These are phyloP conservation scores for Mythimna loreyi DNA, from an alignment of 2,888 invertebrate genomes.

Conservation along the genomic window DNA sequence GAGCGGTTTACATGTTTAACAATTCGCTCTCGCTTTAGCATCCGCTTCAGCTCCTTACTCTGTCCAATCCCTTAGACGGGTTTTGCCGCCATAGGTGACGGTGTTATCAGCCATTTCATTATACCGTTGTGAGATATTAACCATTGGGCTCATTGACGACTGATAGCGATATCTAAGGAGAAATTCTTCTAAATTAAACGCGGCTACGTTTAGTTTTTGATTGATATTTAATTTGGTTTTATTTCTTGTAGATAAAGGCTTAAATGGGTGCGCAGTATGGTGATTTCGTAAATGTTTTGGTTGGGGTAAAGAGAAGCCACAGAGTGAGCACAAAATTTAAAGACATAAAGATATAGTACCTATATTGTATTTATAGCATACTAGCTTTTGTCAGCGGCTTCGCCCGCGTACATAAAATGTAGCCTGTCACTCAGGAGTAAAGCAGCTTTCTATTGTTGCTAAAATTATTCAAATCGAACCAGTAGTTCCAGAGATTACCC, in stretches of 20 bases:
- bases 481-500: too few species aligned
- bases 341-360: too few species aligned
- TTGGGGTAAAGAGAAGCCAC: neutral
- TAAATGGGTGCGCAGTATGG: slow-evolving; percentile 16
- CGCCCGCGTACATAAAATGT: too few species aligned
- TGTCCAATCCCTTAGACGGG: neutral
- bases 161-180: slow-evolving; percentile 57
- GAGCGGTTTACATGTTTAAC: neutral
- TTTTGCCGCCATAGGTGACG: slow-evolving; percentile 53
- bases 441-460: too few species aligned
- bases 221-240: slow-evolving; percentile 61
- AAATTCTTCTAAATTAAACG: slow-evolving; percentile 54
- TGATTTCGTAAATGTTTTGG: slow-evolving; percentile 1
- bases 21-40: neutral
- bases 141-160: slow-evolving; percentile 47
- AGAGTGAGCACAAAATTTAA: too few species aligned
- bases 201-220: slow-evolving; percentile 47
- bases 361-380: too few species aligned
- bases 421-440: too few species aligned
- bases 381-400: too few species aligned
- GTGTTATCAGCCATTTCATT: slow-evolving; percentile 58
- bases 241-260: slow-evolving; percentile 41
- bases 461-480: too few species aligned
- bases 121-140: slow-evolving; percentile 49
- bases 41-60: neutral